phyloP scores from a whole-genome alignment of 2,888 invertebrate genomes.

The Andrena haemorrhoa region DNA sequence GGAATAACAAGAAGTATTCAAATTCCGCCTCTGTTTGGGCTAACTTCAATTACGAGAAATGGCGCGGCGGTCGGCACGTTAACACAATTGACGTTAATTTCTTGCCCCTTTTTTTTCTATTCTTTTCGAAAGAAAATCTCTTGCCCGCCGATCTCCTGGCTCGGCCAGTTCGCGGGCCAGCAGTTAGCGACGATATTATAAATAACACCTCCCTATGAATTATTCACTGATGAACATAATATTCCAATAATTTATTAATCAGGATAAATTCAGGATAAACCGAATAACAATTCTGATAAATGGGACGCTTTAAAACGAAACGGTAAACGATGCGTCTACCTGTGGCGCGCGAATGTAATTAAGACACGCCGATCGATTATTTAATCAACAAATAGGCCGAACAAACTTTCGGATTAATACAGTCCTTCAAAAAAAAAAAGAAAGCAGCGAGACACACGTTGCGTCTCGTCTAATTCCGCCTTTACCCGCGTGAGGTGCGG shows the following conservation, averaged over 20 bases:
- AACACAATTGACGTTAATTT: slow-evolving; percentile 14
- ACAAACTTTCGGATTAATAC: no score
- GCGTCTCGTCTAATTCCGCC: neutral
- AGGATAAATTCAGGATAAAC: no score
- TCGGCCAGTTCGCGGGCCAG: neutral
- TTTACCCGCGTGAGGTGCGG: neutral
- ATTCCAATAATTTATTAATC: neutral
- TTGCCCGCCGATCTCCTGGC: no score
- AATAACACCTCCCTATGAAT: slow-evolving; percentile 2
- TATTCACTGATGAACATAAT: neutral
- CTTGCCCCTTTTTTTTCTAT: neutral
- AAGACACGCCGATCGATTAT: neutral
- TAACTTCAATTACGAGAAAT: slow-evolving; percentile 37
- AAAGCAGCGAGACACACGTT: neutral
- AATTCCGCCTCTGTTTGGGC: slow-evolving; percentile 26
- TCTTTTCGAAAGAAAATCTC: slow-evolving; percentile 3
- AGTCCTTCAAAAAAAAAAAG: neutral
- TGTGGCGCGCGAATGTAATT: neutral
- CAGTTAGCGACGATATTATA: slow-evolving; percentile 26
- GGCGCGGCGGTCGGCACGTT: neutral
- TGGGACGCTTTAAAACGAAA: neutral
- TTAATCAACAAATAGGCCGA: neutral
- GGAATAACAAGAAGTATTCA: slow-evolving; percentile 40
- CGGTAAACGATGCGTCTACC: neutral
- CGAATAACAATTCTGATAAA: slow-evolving; percentile 7